Base-by-base conservation (phyloP, 2,888 invertebrate species). In the Liodrosophila aerea region DNA sequence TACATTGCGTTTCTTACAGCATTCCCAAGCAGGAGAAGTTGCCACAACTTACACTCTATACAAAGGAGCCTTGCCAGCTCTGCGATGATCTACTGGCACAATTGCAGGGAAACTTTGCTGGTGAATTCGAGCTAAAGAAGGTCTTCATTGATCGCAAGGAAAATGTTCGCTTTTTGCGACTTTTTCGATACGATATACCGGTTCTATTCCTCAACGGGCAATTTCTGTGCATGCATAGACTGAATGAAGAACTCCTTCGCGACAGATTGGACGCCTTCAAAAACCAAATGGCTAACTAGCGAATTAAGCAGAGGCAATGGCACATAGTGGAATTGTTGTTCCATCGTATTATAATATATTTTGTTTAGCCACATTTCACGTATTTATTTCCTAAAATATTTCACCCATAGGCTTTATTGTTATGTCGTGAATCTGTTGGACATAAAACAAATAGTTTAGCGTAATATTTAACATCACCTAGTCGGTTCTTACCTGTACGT, bases 171-270 rank as follows among this genome's bases (percentile, higher is more conserved):
- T 96, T 94, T 92, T 91, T 94, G 58, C 91, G 93, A 60, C 91
- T 95, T 40, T 97, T 96, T 86, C 92, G 94, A 67, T 92, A 94
- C 87, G 96, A 97, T 87, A 97, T 97, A 86, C 97, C 97, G 36
- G 97, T 97, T 7, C 90, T 97, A 73, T 96, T 96, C 89, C 91
- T 97, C 5, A 94, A 97, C 90, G 95, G 94, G 4, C 92, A 94
- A 77, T 97, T 93, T 90, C 91, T 97, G 40, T 95, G 95, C 87
- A 95, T 94, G 91, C 95, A 95, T 88, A 92, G 90, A 62, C 90
- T 96, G 70, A 92, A 95, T 89, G 91, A 88, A 57, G 88, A 90
- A 43, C 87, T 93, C 56, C 90, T 95, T 73, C 90, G 92, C 0
- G 77, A 78, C 7, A 45, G 82, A 7, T 29, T 76, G 2, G 44